phyloP scores from a whole-genome alignment of 1,140 invertebrate species.

The Papilio aristodemus region DNA sequence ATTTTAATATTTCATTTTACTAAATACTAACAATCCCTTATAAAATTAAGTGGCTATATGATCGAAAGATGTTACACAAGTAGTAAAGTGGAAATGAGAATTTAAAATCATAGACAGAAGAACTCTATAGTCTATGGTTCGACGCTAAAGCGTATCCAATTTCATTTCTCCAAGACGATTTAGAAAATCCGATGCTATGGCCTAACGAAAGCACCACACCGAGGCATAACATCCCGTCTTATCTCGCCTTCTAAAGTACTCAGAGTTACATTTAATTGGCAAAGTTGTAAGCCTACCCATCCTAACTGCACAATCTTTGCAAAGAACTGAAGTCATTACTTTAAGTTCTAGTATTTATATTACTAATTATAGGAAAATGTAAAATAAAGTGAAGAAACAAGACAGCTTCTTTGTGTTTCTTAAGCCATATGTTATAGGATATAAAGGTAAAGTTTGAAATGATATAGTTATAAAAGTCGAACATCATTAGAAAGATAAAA shows the following conservation, averaged over 20 bases:
- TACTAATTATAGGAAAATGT: conserved; percentile 3
- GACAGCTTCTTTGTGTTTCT: not conserved
- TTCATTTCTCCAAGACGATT: not conserved
- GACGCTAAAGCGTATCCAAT: not conserved
- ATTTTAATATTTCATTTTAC: too few species aligned
- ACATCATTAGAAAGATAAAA: too few species aligned
- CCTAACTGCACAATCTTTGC: conserved; percentile 6
- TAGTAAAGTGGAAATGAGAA: too few species aligned
- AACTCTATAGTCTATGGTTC: not conserved
- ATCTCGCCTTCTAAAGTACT: conserved; percentile 13
- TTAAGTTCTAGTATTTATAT: not conserved
- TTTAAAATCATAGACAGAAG: not conserved
- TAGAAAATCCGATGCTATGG: not conserved
- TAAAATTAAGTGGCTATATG: too few species aligned
- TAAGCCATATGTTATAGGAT: not conserved
- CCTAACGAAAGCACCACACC: not conserved
- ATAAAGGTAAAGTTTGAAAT: too few species aligned
- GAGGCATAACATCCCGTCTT: not conserved
- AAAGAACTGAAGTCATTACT: conserved; percentile 6
- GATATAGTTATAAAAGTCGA: too few species aligned
- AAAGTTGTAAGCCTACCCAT: conserved; percentile 15
- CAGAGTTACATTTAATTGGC: conserved; percentile 14
- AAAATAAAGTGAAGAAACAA: not conserved
- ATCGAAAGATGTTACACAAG: too few species aligned
- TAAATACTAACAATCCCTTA: too few species aligned